phyloP scores from a whole-genome alignment of 1,140 invertebrate genomes.

The Melitaea cinxia region DNA sequence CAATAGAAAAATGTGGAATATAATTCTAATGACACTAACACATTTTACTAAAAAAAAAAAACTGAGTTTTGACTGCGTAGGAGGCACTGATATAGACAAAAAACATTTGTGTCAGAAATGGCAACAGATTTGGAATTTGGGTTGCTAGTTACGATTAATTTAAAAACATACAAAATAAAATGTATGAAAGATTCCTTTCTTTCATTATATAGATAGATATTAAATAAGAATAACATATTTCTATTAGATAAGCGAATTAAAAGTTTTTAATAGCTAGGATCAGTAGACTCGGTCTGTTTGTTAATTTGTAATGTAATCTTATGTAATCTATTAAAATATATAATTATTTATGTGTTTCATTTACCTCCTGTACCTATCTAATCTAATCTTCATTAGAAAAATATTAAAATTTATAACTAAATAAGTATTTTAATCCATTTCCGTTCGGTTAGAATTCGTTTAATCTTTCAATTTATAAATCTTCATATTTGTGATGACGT shows the following conservation, averaged over 20 bases:
- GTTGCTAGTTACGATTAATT: background rate
- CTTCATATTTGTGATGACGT: too few species aligned
- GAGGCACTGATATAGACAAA: background rate
- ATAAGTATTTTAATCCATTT: too few species aligned
- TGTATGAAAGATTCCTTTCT: constrained; percentile 10
- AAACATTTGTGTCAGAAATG: background rate
- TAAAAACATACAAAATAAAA: background rate
- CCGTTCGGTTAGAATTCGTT: too few species aligned
- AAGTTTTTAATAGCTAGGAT: constrained; percentile 36
- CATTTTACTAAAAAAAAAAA: too few species aligned
- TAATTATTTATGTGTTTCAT: constrained; percentile 12
- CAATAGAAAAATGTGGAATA: too few species aligned
- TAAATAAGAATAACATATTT: constrained; percentile 11
- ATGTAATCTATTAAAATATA: constrained; percentile 58
- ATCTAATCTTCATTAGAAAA: too few species aligned
- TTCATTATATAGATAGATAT: constrained; percentile 7
- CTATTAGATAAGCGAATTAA: constrained; percentile 45
- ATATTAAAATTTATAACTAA: too few species aligned
- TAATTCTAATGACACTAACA: too few species aligned
- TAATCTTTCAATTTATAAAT: too few species aligned
- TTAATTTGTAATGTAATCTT: constrained; percentile 42
- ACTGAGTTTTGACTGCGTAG: too few species aligned
- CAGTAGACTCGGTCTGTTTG: constrained; percentile 2
- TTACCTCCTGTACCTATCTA: background rate
- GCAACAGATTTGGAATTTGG: background rate